Conservation (phyloP, 2,797 vertebrate species). For the Pangasius djambal region DNA sequence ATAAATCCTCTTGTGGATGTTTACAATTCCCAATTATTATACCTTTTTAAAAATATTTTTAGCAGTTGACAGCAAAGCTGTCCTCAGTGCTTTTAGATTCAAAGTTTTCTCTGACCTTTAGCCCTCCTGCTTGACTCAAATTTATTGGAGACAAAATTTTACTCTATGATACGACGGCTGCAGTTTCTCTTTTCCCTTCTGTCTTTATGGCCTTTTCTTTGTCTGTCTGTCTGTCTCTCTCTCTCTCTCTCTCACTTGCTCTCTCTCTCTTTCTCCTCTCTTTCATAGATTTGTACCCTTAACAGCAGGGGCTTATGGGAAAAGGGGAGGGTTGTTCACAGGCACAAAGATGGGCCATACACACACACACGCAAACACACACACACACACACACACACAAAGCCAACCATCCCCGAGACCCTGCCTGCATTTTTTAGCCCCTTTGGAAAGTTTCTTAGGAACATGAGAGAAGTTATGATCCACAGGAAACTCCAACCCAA, state of each 20-base stretch:
- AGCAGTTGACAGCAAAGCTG: not conserved
- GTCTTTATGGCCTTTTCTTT: not conserved
- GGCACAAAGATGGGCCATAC: slow-evolving; percentile 57
- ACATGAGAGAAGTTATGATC: slow-evolving; percentile 81
- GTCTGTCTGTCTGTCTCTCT: slow-evolving; percentile 39
- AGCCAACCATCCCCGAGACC: slow-evolving; percentile 50
- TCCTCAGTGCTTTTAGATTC: not conserved
- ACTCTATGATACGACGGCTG: not conserved
- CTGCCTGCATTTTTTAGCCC: slow-evolving; percentile 76
- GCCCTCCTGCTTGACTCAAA: not conserved
- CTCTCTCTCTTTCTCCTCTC: slow-evolving; percentile 39
- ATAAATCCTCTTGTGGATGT: not conserved
- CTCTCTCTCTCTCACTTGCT: slow-evolving; percentile 48
- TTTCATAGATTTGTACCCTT: slow-evolving; percentile 46
- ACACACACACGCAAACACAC: not conserved
- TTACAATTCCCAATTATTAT: not conserved
- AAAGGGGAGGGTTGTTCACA: slow-evolving; percentile 54
- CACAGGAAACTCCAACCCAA: slow-evolving; percentile 77
- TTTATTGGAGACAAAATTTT: not conserved
- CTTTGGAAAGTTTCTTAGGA: slow-evolving; percentile 83
- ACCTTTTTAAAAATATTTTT: not conserved
- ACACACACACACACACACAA: slow-evolving; percentile 41
- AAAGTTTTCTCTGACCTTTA: slow-evolving; percentile 15
- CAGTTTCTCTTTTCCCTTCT: slow-evolving; percentile 31
- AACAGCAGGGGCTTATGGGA: slow-evolving; percentile 56